These are phyloP conservation scores for Eilema depressum DNA, from an alignment of 2,888 invertebrate species.

Conservation along the genomic window DNA sequence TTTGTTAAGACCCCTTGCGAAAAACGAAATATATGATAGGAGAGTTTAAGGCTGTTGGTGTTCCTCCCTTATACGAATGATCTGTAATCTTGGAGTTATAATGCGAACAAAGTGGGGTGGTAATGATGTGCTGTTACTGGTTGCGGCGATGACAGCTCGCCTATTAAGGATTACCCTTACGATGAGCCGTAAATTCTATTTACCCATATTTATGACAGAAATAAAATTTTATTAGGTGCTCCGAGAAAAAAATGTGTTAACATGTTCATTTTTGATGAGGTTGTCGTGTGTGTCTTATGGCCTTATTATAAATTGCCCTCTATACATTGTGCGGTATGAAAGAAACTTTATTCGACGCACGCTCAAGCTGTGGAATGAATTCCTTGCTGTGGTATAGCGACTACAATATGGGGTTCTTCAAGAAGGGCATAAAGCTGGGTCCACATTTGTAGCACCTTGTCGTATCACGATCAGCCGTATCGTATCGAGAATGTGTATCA, in stretches of 20 bases:
- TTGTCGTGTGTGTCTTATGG: slow-evolving; percentile 6
- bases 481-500: too few species aligned
- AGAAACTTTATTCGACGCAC: too few species aligned
- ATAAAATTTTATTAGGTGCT: slow-evolving; percentile 51
- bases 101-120: slow-evolving; percentile 72
- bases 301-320: neutral
- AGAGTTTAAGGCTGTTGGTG: slow-evolving; percentile 44
- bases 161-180: slow-evolving; percentile 65
- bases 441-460: too few species aligned
- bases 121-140: slow-evolving; percentile 78
- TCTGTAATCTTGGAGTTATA: slow-evolving; percentile 81
- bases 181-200: slow-evolving; percentile 49
- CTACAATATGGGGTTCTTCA: too few species aligned
- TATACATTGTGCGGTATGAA: too few species aligned
- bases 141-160: slow-evolving; percentile 76
- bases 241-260: slow-evolving; percentile 30
- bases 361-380: too few species aligned
- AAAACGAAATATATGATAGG: slow-evolving; percentile 27
- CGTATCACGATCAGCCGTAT: too few species aligned
- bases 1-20: slow-evolving; percentile 54
- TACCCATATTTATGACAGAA: slow-evolving; percentile 40
- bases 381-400: too few species aligned
- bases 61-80: slow-evolving; percentile 68
- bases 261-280: slow-evolving; percentile 23
- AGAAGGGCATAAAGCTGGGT: too few species aligned